Evolutionary conservation across 1,140 invertebrate species (phyloP).

Genomic region (Archivesica marissinica): DNA sequence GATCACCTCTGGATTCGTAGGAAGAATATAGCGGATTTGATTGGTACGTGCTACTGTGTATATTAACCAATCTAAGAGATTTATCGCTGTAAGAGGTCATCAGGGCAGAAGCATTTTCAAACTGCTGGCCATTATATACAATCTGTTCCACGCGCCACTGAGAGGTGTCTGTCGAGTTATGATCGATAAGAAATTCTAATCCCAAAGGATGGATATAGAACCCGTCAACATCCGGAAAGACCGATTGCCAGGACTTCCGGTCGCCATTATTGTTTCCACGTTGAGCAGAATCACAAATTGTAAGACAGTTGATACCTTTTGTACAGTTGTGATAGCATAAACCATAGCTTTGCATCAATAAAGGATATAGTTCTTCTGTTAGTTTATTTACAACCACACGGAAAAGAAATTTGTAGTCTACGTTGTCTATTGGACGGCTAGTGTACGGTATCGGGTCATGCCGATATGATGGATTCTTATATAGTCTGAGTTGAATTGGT

Average conservation of each 20-base stretch:
- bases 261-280: constrained; percentile 69
- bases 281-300: constrained; percentile 71
- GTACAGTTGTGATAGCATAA: constrained; percentile 77
- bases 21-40: constrained; percentile 69
- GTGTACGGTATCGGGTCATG: constrained; percentile 17
- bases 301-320: constrained; percentile 67
- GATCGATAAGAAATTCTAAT: constrained; percentile 76
- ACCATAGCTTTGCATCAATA: constrained; percentile 76
- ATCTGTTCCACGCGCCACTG: constrained; percentile 72
- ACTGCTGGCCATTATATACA: constrained; percentile 77
- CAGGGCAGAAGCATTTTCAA: constrained; percentile 71
- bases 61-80: constrained; percentile 55
- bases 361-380: constrained; percentile 66
- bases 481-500: not conserved
- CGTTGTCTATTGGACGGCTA: constrained; percentile 3
- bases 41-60: not conserved
- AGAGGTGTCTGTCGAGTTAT: constrained; percentile 62
- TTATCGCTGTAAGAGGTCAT: constrained; percentile 65
- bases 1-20: constrained; percentile 65
- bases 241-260: constrained; percentile 74
- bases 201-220: constrained; percentile 76
- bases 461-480: constrained; percentile 37
- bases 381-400: constrained; percentile 10
- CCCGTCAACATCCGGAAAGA: constrained; percentile 75
- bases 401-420: constrained; percentile 20